These are phyloP conservation scores for Melanogrammus aeglefinus DNA, from an alignment of 2,797 vertebrate genomes.

Conservation along the genomic window DNA sequence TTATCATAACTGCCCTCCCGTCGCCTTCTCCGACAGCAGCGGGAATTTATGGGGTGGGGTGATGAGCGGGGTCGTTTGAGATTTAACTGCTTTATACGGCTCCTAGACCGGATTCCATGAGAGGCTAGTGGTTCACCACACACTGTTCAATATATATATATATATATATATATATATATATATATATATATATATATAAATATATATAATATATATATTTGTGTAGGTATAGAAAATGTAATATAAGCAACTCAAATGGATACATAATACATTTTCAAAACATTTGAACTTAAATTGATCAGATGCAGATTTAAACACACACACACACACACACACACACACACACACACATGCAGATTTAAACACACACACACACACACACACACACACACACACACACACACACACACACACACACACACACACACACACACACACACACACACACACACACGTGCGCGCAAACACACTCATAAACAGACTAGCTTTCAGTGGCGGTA, in stretches of 20 bases:
- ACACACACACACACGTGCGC: neutral
- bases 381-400: neutral
- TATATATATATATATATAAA: neutral
- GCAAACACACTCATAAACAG: neutral
- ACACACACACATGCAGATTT: too few species aligned
- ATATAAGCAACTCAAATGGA: neutral
- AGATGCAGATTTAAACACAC: neutral
- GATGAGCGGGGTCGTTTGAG: neutral
- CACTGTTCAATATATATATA: neutral
- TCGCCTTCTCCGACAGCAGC: neutral
- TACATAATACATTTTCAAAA: neutral
- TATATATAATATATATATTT: neutral
- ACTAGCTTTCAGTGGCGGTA: neutral
- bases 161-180: neutral
- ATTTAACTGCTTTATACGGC: slow-evolving; percentile 1
- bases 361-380: neutral
- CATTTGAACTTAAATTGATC: neutral
- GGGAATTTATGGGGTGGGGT: neutral
- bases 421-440: neutral
- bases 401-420: too few species aligned
- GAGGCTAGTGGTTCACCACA: neutral
- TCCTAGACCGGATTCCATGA: neutral
- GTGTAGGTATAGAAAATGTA: neutral
- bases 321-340: too few species aligned
- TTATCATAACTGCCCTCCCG: neutral